phyloP scores from a whole-genome alignment of 2,888 invertebrate genomes.

The Diplazon laetatorius region DNA sequence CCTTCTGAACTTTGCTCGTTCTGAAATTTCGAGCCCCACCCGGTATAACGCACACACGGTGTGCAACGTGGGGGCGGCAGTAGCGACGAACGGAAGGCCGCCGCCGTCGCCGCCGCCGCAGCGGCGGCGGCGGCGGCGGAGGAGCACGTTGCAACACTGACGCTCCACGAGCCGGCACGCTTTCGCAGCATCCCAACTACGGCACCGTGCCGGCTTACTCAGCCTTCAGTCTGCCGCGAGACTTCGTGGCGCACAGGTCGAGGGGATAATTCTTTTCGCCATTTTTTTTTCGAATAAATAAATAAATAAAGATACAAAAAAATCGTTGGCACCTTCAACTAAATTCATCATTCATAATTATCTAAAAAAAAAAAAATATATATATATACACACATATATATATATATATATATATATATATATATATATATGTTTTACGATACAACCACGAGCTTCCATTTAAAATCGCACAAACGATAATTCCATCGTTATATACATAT shows the following conservation, averaged over 20 bases:
- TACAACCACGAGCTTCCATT: no score
- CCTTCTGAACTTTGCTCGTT: no score
- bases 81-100: conserved; percentile 38
- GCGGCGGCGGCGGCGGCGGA: conserved; percentile 33
- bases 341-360: no score
- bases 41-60: not conserved
- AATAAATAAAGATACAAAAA: no score
- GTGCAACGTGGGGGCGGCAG: conserved; percentile 17
- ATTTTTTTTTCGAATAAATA: conserved; percentile 23
- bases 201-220: conserved; percentile 41
- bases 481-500: no score
- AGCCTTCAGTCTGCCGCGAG: conserved; percentile 67
- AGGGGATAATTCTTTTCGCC: conserved; percentile 10
- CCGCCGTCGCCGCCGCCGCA: conserved; percentile 7
- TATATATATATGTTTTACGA: not conserved
- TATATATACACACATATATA: no score
- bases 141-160: conserved; percentile 66
- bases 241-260: conserved; percentile 66
- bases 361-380: no score
- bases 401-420: no score
- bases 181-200: conserved; percentile 57
- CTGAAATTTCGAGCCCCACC: no score
- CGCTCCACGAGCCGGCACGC: conserved; percentile 66
- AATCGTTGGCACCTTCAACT: no score
- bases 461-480: no score